phyloP scores from a whole-genome alignment of 2,888 invertebrate species.

The Pollenia labialis region DNA sequence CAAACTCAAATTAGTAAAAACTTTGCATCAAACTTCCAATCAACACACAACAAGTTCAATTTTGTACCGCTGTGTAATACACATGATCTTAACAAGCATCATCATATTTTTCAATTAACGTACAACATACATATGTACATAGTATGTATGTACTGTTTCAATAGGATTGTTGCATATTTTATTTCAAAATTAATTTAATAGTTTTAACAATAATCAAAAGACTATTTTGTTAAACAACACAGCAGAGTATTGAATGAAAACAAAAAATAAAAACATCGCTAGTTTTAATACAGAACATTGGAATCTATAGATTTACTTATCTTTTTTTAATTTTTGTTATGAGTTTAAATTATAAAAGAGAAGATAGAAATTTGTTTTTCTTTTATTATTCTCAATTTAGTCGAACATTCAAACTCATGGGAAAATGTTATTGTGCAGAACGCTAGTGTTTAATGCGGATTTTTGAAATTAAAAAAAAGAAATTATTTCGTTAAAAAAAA shows the following conservation, averaged over 20 bases:
- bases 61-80: no score
- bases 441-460: constrained; percentile 40
- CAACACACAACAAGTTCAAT: no score
- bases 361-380: constrained; percentile 64
- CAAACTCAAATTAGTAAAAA: no score
- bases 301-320: constrained; percentile 20
- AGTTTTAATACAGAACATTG: constrained; percentile 40
- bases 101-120: constrained; percentile 49
- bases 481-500: constrained; percentile 9
- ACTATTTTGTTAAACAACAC: neutral
- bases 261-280: constrained; percentile 44
- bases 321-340: constrained; percentile 23
- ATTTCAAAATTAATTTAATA: constrained; percentile 56
- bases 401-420: constrained; percentile 55
- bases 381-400: constrained; percentile 66
- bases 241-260: neutral
- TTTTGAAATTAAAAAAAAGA: constrained; percentile 25
- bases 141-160: no score
- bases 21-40: no score
- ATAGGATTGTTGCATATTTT: constrained; percentile 39
- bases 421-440: constrained; percentile 55
- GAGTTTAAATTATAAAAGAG: constrained; percentile 60
- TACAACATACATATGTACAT: no score
- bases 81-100: constrained; percentile 3
- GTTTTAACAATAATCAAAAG: neutral